phyloP scores from a whole-genome alignment of 2,888 invertebrate species.

The Bombylius major region DNA sequence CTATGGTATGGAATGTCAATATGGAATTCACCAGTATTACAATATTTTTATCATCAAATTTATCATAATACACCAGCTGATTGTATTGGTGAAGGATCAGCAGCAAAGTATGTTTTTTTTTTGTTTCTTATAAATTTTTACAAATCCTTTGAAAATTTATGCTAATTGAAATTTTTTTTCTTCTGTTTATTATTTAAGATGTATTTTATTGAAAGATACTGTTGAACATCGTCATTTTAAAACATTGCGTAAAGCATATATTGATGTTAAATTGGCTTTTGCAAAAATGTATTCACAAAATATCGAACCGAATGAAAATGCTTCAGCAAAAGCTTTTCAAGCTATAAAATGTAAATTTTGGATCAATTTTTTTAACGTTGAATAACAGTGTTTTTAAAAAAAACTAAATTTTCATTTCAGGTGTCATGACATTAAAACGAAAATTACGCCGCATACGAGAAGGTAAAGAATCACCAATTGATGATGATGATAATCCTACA shows the following conservation, averaged over 20 bases:
- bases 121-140: background rate
- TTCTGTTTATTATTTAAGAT: conserved; percentile 20
- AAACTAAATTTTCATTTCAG: conserved; percentile 15
- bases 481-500: conserved; percentile 22
- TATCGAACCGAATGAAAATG: conserved; percentile 21
- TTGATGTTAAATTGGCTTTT: conserved; percentile 33
- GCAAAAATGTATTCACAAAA: conserved; percentile 24
- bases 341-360: conserved; percentile 32
- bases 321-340: conserved; percentile 34
- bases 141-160: background rate
- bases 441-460: conserved; percentile 36
- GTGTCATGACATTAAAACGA: conserved; percentile 35
- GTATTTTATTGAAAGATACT: conserved; percentile 32
- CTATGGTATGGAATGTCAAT: conserved; percentile 35
- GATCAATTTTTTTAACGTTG: background rate
- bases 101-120: conserved; percentile 25
- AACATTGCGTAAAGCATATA: conserved; percentile 30
- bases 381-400: too few species aligned
- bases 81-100: conserved; percentile 34
- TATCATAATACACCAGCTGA: conserved; percentile 32
- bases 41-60: conserved; percentile 36
- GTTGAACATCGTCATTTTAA: conserved; percentile 34
- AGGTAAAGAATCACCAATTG: conserved; percentile 29
- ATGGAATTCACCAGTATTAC: conserved; percentile 36
- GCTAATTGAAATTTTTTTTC: background rate